phyloP scores from a whole-genome alignment of 2,888 invertebrate species.

The Heliconius cydno region DNA sequence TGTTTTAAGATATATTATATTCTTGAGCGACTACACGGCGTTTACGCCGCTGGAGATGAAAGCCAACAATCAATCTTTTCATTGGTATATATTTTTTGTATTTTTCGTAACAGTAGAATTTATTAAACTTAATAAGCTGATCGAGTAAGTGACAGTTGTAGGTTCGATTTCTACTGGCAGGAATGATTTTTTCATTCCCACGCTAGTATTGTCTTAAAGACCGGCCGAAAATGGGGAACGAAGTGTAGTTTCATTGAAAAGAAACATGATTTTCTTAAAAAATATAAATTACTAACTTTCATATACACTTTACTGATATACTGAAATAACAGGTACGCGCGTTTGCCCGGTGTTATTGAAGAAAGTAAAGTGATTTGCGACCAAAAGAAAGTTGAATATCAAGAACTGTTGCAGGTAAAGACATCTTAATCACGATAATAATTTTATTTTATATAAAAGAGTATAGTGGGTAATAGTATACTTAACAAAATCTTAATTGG shows the following conservation, averaged over 20 bases:
- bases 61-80: constrained; percentile 93
- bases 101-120: not conserved
- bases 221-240: no score
- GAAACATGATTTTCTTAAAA: not conserved
- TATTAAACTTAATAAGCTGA: not conserved
- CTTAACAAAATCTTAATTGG: not conserved
- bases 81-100: constrained; percentile 83
- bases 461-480: not conserved
- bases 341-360: constrained; percentile 91
- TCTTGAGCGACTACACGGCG: constrained; percentile 91
- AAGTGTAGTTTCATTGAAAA: not conserved
- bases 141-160: no score
- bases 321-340: constrained; percentile 84
- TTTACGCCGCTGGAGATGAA: constrained; percentile 94
- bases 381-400: constrained; percentile 93
- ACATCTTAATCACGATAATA: not conserved
- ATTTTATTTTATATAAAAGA: not conserved
- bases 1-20: constrained; percentile 88
- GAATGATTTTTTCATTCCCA: no score
- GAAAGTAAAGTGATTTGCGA: constrained; percentile 91
- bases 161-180: no score
- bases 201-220: no score
- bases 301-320: not conserved
- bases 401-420: constrained; percentile 87
- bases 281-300: not conserved